Conservation (phyloP, 2,113 vertebrate genomes). For the Rhadina sibilatrix region DNA sequence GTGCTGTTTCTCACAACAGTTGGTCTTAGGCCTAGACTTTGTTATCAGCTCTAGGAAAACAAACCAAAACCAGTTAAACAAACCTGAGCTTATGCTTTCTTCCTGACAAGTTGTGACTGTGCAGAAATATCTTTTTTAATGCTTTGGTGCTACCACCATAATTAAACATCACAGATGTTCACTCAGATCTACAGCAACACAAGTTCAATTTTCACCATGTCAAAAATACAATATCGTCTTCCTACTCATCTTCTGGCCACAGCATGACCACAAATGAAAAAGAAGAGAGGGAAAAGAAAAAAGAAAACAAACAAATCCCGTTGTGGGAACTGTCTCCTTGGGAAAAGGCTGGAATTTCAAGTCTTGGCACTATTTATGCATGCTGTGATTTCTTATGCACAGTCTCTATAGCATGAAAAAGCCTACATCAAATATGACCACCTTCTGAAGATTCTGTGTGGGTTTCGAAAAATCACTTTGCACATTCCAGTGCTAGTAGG, state of each 20-base stretch:
- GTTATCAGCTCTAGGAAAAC: background rate
- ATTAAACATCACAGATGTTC: background rate
- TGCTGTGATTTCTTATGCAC: slow-evolving; percentile 49
- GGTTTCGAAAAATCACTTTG: slow-evolving; percentile 49
- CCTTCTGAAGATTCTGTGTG: slow-evolving; percentile 62
- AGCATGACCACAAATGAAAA: background rate
- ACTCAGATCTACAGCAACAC: background rate
- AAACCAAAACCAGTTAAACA: background rate
- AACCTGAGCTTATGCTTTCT: background rate
- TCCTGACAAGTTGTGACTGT: background rate
- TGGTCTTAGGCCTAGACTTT: background rate
- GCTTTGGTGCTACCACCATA: background rate
- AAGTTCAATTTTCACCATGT: background rate
- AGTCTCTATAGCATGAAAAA: slow-evolving; percentile 46
- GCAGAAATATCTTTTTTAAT: background rate
- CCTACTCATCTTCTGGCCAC: background rate
- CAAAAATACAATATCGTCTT: background rate
- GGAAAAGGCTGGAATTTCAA: slow-evolving; percentile 37
- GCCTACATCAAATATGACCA: slow-evolving; percentile 62
- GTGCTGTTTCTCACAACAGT: background rate
- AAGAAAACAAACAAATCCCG: rapidly evolving
- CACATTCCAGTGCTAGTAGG: slow-evolving; percentile 43
- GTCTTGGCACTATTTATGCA: slow-evolving; percentile 41
- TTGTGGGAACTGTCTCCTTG: background rate
- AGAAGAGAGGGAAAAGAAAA: rapidly evolving